phyloP scores from a whole-genome alignment of 2,888 invertebrate genomes.

The Alentia gelatinosa region DNA sequence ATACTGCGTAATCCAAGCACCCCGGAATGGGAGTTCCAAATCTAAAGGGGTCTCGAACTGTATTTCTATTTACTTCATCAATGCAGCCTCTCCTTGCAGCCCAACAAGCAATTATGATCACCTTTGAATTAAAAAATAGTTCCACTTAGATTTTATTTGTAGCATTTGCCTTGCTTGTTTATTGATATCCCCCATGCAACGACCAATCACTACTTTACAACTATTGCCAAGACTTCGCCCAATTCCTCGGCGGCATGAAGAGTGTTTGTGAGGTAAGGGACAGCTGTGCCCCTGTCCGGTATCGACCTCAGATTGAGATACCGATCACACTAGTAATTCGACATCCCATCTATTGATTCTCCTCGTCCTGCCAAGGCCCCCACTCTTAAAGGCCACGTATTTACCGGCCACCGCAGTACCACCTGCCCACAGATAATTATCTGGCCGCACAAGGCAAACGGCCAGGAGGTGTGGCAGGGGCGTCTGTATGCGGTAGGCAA shows the following conservation, averaged over 20 bases:
- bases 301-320: neutral
- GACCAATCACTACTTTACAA: neutral
- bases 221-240: neutral
- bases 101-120: too few species aligned
- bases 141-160: neutral
- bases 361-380: neutral
- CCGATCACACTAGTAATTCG: slow-evolving; percentile 33
- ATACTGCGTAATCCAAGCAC: too few species aligned
- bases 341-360: slow-evolving; percentile 22
- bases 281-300: neutral
- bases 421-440: slow-evolving; percentile 46
- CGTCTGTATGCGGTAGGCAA: slow-evolving; percentile 49
- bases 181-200: neutral
- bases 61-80: too few species aligned
- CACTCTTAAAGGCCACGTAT: slow-evolving; percentile 35
- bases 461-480: neutral
- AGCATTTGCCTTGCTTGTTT: neutral
- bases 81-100: too few species aligned
- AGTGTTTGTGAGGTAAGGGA: neutral
- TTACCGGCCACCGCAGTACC: neutral
- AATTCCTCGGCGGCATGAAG: neutral
- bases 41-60: too few species aligned
- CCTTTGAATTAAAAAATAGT: too few species aligned
- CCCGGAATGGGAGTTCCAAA: too few species aligned
- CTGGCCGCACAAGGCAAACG: slow-evolving; percentile 33